Conservation (phyloP, 2,888 invertebrate genomes). For the Cheilosia soror region DNA sequence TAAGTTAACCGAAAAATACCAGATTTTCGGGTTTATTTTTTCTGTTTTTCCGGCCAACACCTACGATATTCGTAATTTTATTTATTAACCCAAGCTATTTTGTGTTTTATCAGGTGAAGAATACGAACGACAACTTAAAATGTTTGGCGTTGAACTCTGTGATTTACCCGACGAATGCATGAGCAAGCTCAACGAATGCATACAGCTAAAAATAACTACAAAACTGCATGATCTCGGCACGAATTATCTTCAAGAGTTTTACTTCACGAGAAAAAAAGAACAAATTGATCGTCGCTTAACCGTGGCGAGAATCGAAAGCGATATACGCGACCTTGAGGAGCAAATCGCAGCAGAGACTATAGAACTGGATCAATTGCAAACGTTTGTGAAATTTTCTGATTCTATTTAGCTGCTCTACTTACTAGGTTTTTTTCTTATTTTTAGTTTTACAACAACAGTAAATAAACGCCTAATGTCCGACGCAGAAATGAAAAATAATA, state of each 20-base stretch:
- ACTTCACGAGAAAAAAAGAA: constrained; percentile 78
- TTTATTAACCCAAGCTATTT: background rate
- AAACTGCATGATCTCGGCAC: constrained; percentile 78
- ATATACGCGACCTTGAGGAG: constrained; percentile 77
- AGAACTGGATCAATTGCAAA: constrained; percentile 78
- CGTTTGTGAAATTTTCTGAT: constrained; percentile 69
- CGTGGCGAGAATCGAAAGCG: constrained; percentile 75
- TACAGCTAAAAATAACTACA: constrained; percentile 78
- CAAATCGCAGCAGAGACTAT: constrained; percentile 77
- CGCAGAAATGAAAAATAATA: constrained; percentile 76
- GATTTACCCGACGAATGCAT: constrained; percentile 80
- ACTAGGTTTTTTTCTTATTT: constrained; percentile 12
- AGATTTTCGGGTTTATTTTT: background rate
- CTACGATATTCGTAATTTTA: constrained; percentile 3
- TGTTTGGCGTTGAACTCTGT: constrained; percentile 79
- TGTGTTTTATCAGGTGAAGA: constrained; percentile 78
- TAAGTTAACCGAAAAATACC: constrained; percentile 35
- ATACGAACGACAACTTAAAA: constrained; percentile 79
- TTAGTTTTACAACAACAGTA: constrained; percentile 77
- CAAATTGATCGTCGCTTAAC: constrained; percentile 77
- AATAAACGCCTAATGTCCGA: constrained; percentile 78
- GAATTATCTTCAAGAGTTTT: constrained; percentile 79
- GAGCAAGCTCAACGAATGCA: constrained; percentile 78
- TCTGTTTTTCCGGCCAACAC: no score
- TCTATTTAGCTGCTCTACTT: background rate